Evolutionary conservation across 1,140 invertebrate species (phyloP), one percentile per base, ranked within the genome.

Genomic region (Brachionus rotundiformis): DNA sequence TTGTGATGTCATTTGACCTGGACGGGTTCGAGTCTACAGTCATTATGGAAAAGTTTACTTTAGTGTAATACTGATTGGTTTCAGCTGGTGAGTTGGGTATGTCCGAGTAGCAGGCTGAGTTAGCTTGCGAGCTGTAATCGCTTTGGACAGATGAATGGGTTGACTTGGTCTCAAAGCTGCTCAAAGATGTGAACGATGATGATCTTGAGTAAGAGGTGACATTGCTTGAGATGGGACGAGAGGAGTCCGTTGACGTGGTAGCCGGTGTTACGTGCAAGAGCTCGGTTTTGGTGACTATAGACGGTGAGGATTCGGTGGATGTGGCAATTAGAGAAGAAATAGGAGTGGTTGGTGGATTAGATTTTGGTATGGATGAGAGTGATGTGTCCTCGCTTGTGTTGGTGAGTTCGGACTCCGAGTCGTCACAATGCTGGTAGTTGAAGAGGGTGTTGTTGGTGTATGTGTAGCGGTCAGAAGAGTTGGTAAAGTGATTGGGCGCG

Each of bases 341-440:
- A 16, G 63, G 63, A 2, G 63, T 68, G 8, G 63, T 68, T 13
- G 63, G 63, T 0, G 63, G 63, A 8, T 68, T 68, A 7, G 63
- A 36, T 68, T 36, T 68, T 6, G 63, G 29, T 3, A 68, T 36
- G 16, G 63, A 68, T 0, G 63, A 68, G 13, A 68, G 29, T 1
- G 63, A 68, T 5, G 63, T 68, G 63, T 68, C 59, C 4, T 54
- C 6, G 19, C 49, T 54, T 1, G 59, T 61, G 27, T 25, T 61
- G 4, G 59, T 27, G 1, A 61, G 7, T 39, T 39, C 63, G n/a
- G 29, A 36, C 29, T 68, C 63, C 0, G 63, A 68, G 63, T 68
- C 63, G 29, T 68, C 63, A 36, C 63, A 68, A n/a, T 68, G 63
- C 16, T 68, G 63, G 29, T 68, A 68, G 33, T 68, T 68, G 63